Evolutionary conservation across 2,113 vertebrate genomes (phyloP).

Genomic region (Anhinga rufa): DNA sequence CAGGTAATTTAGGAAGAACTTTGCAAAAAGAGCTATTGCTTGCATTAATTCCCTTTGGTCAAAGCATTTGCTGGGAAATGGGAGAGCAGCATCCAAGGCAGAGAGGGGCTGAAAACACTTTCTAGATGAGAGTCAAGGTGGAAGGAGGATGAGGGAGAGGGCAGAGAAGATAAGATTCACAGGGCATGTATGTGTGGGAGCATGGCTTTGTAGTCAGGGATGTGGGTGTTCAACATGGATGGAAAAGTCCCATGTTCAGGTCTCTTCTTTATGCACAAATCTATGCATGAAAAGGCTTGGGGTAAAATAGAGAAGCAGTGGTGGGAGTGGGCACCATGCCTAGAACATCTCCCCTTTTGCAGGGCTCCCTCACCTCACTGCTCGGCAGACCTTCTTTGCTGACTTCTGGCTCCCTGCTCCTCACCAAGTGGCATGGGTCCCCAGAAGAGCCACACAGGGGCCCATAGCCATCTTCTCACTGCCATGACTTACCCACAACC

Average conservation of each 20-base stretch:
- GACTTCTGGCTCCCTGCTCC: background rate
- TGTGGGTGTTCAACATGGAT: background rate
- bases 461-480: background rate
- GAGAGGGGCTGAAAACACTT: background rate
- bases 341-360: background rate
- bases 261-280: background rate
- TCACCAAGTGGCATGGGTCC: rapidly evolving
- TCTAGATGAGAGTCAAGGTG: background rate
- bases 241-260: background rate
- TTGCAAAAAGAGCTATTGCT: background rate
- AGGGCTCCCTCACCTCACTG: background rate
- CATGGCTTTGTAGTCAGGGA: background rate
- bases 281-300: background rate
- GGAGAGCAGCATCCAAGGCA: background rate
- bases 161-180: background rate
- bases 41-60: background rate
- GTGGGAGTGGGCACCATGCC: background rate
- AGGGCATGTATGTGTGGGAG: background rate
- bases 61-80: background rate
- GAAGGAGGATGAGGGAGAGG: background rate
- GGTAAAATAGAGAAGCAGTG: background rate
- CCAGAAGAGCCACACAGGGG: rapidly evolving
- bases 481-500: background rate
- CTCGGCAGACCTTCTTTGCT: background rate
- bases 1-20: background rate